Evolutionary conservation across 2,113 vertebrate genomes (phyloP), one percentile per base, ranked within the genome.

Genomic region (Amphiprion percula): DNA sequence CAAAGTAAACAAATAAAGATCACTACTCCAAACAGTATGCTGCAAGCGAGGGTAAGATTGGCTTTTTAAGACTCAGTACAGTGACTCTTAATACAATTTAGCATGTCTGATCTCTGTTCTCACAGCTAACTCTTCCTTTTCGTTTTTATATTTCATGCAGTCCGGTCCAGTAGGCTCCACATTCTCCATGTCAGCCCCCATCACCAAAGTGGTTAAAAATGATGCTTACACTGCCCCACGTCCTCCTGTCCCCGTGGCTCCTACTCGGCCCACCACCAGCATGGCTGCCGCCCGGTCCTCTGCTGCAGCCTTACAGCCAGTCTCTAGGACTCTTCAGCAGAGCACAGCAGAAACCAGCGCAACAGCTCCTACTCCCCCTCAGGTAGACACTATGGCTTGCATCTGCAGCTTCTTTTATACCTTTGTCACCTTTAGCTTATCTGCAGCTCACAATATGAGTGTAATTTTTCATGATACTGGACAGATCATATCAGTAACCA

Each of bases 181-280:
- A 28, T 96, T 98, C 73, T 96, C 97, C 47, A 77, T 97, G 86
- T 95, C 96, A 19, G 91, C 94, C 54, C 97, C 98, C 0, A 95
- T 99, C 82, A 99, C 98, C 74, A 99, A 99, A 93, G 98, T 99
- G 89, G 97, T 99, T 67, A 97, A 98, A 93, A 99, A 99, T 0
- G 98, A 99, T 79, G 90, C 96, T 0, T 99, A 99, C 90, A 96
- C 96, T 0, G 97, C 97, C 53, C 95, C 95, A 0, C 91, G 96
- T 16, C 88, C 96, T 52, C 91, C 95, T 4, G 84, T 86, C 46
- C 89, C 94, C 0, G 88, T 91, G 69, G 87, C 90, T 21, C 93
- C 90, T 17, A 86, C 86, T 17, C 79, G 91, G 16, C 86, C 91
- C 24, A 82, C 67, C 66, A 83, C 94, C 10, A 91, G 93, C 55